phyloP scores from a whole-genome alignment of 2,888 invertebrate genomes.

The Euplexia lucipara region DNA sequence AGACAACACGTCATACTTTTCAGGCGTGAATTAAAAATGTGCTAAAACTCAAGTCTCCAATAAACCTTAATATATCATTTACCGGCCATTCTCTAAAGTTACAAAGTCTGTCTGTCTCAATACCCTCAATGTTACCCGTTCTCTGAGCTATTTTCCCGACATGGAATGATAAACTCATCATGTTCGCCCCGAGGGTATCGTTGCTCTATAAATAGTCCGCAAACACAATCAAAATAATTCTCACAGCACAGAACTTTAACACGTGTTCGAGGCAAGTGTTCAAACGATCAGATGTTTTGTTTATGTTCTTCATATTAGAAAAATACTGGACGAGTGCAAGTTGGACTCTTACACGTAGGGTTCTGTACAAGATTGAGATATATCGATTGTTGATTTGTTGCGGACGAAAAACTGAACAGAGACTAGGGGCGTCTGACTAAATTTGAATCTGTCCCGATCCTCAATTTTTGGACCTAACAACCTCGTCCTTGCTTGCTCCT shows the following conservation, averaged over 20 bases:
- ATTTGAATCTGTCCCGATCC: too few relatives aligned
- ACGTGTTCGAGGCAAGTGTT: constrained; percentile 43
- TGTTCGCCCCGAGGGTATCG: constrained; percentile 59
- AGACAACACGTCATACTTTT: too few relatives aligned
- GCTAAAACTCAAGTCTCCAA: not conserved
- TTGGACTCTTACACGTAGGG: too few relatives aligned
- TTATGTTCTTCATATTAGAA: constrained; percentile 38
- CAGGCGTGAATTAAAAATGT: too few relatives aligned
- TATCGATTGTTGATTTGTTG: too few relatives aligned
- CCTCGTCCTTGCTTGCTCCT: too few relatives aligned
- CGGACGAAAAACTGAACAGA: too few relatives aligned
- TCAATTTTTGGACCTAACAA: too few relatives aligned
- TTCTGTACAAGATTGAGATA: too few relatives aligned
- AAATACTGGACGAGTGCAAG: too few relatives aligned
- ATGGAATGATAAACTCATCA: constrained; percentile 58
- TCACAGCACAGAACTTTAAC: constrained; percentile 67
- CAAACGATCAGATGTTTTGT: constrained; percentile 46
- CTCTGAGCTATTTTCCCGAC: constrained; percentile 29
- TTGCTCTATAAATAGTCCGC: constrained; percentile 71
- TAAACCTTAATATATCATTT: not conserved
- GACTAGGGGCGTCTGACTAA: too few relatives aligned
- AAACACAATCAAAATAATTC: constrained; percentile 73
- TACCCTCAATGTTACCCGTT: constrained; percentile 8
- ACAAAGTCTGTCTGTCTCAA: constrained; percentile 22
- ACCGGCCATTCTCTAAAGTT: not conserved